Conservation (phyloP, 2,888 invertebrate species). For the Gisinianus flammeolus region DNA sequence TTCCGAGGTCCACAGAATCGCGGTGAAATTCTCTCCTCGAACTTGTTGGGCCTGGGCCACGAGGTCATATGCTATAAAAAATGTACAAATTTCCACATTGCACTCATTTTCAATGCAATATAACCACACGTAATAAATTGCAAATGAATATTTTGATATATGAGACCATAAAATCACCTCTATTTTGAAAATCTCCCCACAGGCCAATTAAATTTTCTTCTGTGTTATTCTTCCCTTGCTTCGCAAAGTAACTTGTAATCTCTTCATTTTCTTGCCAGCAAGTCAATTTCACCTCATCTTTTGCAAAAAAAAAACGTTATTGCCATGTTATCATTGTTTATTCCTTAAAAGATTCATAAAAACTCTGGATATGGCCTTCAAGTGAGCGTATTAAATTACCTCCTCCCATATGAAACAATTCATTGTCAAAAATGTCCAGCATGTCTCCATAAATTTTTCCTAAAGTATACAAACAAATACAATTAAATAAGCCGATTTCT, state of each 20-base stretch:
- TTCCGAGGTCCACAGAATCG: slow-evolving; percentile 79
- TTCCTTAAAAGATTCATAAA: too few species aligned
- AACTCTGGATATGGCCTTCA: too few species aligned
- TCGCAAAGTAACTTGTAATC: slow-evolving; percentile 52
- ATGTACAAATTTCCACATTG: too few species aligned
- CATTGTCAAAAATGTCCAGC: slow-evolving; percentile 69
- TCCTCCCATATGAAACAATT: slow-evolving; percentile 60
- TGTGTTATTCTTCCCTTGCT: slow-evolving; percentile 50
- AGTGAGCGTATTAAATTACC: too few species aligned
- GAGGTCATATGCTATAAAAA: slow-evolving; percentile 64
- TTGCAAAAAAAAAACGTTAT: too few species aligned
- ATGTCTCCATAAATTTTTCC: slow-evolving; percentile 75
- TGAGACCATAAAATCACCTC: slow-evolving; percentile 56
- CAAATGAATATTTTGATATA: not conserved
- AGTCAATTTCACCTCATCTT: slow-evolving; percentile 59
- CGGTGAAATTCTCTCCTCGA: slow-evolving; percentile 67
- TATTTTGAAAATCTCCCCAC: slow-evolving; percentile 59
- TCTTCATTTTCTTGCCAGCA: slow-evolving; percentile 55
- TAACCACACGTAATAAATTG: not conserved
- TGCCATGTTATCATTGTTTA: too few species aligned
- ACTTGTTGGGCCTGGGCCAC: slow-evolving; percentile 66
- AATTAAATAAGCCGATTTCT: too few species aligned
- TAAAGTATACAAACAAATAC: not conserved
- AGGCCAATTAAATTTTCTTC: slow-evolving; percentile 63
- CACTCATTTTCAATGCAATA: not conserved